phyloP scores from a whole-genome alignment of 2,888 invertebrate species.

The Polymixis flavicincta region DNA sequence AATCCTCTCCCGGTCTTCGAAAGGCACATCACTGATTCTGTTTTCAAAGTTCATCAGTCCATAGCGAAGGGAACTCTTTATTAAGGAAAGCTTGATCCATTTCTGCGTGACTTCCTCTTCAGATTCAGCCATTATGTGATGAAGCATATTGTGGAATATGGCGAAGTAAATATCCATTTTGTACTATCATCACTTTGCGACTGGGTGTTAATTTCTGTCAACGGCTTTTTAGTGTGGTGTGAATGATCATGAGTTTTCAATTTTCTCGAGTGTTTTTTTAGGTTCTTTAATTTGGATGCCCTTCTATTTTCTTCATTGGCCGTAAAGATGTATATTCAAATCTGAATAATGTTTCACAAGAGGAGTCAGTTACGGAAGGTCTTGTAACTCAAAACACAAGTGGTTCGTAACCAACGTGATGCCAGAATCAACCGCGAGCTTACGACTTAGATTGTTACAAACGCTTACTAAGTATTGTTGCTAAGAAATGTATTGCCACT shows the following conservation, averaged over 20 bases:
- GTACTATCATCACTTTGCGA: slow-evolving; percentile 35
- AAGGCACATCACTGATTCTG: slow-evolving; percentile 68
- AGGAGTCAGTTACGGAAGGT: slow-evolving; percentile 43
- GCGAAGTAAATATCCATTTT: slow-evolving; percentile 70
- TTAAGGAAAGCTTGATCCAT: slow-evolving; percentile 80
- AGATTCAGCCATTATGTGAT: slow-evolving; percentile 68
- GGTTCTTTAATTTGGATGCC: not conserved
- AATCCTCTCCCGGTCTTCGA: slow-evolving; percentile 68
- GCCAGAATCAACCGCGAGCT: slow-evolving; percentile 56
- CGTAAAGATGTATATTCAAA: slow-evolving; percentile 11
- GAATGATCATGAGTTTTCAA: not conserved
- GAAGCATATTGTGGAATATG: slow-evolving; percentile 69
- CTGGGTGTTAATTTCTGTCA: slow-evolving; percentile 1
- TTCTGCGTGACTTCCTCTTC: slow-evolving; percentile 74
- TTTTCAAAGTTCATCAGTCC: slow-evolving; percentile 76
- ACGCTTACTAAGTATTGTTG: slow-evolving; percentile 77
- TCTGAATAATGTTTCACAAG: slow-evolving; percentile 32
- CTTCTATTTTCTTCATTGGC: not conserved
- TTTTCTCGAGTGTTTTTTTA: not conserved
- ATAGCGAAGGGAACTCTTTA: slow-evolving; percentile 78
- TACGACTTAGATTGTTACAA: slow-evolving; percentile 56
- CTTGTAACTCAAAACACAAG: slow-evolving; percentile 58
- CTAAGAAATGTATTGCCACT: slow-evolving; percentile 42
- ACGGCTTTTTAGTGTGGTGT: not conserved
- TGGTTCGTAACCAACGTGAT: slow-evolving; percentile 33